Evolutionary conservation across 2,797 vertebrate species (phyloP), one percentile per base, ranked within the genome.

Genomic region (Erethizon dorsatum): DNA sequence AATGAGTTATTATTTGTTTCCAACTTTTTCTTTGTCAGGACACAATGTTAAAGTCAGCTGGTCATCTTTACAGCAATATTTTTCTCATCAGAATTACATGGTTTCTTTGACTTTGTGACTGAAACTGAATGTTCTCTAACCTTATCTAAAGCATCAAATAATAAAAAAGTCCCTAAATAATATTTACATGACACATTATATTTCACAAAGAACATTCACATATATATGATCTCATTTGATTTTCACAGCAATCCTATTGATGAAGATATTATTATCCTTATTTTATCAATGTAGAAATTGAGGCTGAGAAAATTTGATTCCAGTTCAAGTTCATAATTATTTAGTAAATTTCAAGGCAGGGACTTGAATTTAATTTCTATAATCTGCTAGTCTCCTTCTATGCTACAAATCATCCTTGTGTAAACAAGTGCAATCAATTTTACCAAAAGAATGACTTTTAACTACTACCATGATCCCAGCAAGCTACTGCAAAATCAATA

Each of bases 401-500:
- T 84, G 26, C 59, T 41, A 93, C 41, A 97, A 91, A 91, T 94
- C n/a, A 87, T 82, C 50, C 37, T 67, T 88, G 3, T 86, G 59
- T 91, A 96, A 91, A 15, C 22, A 80, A 96, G 84, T 87, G 12
- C 85, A 97, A 94, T 91, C 91, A 89, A 15, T 94, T 95, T 94
- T 91, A 73, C 82, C 80, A 96, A 93, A 98, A 95, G 14, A 89
- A 95, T 93, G 67, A 95, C 69, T 95, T 97, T 93, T 88, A 85
- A 73, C 88, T 67, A 95, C 71, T 54, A 75, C n/a, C 17, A 47
- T 15, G 4, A 96, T 90, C 84, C 63, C 83, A 95, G 65, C 67
- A 97, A 96, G 65, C 80, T 93, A 95, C 79, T 96, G 41, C 11
- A 96, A 97, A 97, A 96, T 91, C 83, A 96, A 63, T 54, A 96